These are phyloP conservation scores for Darevskia mixta DNA, from an alignment of 2,797 vertebrate genomes.

Conservation along the genomic window DNA sequence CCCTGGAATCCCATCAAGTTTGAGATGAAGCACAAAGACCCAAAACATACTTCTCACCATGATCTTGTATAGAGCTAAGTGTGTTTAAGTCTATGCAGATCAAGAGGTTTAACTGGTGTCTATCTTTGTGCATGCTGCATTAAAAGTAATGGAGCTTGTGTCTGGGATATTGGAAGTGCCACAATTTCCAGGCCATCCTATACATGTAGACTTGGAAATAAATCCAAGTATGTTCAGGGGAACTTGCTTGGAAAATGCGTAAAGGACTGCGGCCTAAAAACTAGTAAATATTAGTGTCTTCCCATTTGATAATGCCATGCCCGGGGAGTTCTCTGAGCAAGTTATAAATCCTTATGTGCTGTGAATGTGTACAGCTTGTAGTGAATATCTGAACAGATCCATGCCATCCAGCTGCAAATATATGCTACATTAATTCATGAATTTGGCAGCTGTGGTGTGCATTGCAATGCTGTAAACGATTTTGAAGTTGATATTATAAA, in stretches of 20 bases:
- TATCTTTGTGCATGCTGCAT: neutral
- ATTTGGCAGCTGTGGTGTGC: neutral
- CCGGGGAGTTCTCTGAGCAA: neutral
- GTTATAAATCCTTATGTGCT: neutral
- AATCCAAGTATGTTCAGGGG: too few relatives aligned
- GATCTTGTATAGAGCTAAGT: neutral
- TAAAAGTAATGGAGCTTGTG: neutral
- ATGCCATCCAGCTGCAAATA: neutral
- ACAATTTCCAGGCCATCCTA: neutral
- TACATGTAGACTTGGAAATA: neutral
- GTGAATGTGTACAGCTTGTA: neutral
- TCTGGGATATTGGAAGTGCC: neutral
- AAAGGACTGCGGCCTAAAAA: neutral
- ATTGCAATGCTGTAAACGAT: neutral
- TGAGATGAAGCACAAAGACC: neutral
- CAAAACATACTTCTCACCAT: neutral
- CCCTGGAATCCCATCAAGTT: neutral
- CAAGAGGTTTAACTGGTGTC: neutral
- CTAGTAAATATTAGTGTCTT: neutral
- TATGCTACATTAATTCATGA: neutral
- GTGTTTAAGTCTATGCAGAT: neutral
- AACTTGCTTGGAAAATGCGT: too few relatives aligned
- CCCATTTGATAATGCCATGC: neutral
- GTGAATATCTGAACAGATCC: neutral
- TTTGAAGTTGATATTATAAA: slow-evolving; percentile 17